These are phyloP conservation scores for Chlamydotis undulata DNA, from an alignment of 2,113 vertebrate species.

Conservation along the genomic window DNA sequence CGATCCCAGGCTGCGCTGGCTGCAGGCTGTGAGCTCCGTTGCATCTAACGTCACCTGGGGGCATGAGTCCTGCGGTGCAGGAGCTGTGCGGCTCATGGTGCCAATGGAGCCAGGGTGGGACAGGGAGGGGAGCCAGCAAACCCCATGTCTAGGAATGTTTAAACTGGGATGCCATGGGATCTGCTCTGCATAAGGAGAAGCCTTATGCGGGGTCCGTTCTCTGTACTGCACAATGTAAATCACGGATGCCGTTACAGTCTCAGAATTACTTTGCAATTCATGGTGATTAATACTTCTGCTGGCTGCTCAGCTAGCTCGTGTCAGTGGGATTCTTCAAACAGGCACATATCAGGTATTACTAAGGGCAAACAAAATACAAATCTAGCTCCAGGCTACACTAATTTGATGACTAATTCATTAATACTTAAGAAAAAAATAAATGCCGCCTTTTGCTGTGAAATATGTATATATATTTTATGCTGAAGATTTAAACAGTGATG, in stretches of 20 bases:
- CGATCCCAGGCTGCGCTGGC: neutral
- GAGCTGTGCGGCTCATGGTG: fast-evolving
- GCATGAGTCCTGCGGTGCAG: fast-evolving
- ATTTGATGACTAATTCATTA: constrained; percentile 43
- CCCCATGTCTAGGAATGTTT: neutral
- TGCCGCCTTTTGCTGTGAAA: neutral
- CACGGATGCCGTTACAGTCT: fast-evolving
- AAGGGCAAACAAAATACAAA: neutral
- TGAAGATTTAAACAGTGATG: constrained; percentile 22
- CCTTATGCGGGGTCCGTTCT: fast-evolving
- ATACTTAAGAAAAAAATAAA: neutral
- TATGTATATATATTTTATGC: neutral
- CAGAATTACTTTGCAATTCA: neutral
- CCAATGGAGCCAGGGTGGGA: fast-evolving
- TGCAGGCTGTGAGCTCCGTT: fast-evolving
- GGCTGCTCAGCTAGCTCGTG: neutral
- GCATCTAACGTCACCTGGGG: fast-evolving
- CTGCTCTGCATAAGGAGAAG: neutral
- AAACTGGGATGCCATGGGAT: neutral
- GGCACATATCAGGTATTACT: neutral
- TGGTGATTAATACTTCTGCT: neutral
- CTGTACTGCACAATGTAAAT: fast-evolving
- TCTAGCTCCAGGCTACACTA: constrained; percentile 37
- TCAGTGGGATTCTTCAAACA: constrained; percentile 8
- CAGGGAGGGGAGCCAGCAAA: fast-evolving